Conservation (phyloP, 2,113 vertebrate species). For the Nannobrachium achirus region DNA sequence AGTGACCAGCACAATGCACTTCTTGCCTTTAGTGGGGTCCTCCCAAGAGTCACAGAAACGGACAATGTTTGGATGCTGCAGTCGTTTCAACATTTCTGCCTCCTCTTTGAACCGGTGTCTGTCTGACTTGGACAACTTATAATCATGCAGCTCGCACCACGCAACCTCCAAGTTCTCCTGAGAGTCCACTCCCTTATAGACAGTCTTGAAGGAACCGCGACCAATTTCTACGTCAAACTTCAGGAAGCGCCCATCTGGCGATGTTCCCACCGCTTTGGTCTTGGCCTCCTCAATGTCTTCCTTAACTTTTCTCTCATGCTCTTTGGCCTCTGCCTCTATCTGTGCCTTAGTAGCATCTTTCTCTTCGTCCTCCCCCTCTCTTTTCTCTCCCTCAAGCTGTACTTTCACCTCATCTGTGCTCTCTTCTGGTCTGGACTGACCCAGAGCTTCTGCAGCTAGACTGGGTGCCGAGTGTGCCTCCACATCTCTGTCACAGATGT, state of each 20-base stretch:
- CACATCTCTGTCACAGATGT: constrained; percentile 32
- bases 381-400: constrained; percentile 25
- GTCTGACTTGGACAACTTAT: constrained; percentile 88
- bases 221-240: constrained; percentile 77
- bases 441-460: constrained; percentile 18
- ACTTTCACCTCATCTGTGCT: constrained; percentile 26
- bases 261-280: constrained; percentile 89
- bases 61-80: constrained; percentile 85
- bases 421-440: constrained; percentile 26
- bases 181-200: constrained; percentile 90
- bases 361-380: constrained; percentile 41
- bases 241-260: constrained; percentile 88
- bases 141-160: constrained; percentile 89
- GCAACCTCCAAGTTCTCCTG: constrained; percentile 91
- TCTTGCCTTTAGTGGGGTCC: constrained; percentile 88
- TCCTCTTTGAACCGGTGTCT: constrained; percentile 91
- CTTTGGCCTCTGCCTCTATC: constrained; percentile 65
- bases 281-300: constrained; percentile 90
- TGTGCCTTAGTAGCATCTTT: constrained; percentile 59
- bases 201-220: constrained; percentile 88
- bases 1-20: constrained; percentile 90
- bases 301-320: constrained; percentile 68
- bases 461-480: constrained; percentile 1
- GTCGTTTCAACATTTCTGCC: constrained; percentile 80
- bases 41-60: constrained; percentile 94